Base-by-base conservation (phyloP, 2,888 invertebrate genomes). In the Acrocyrtus sp. region DNA sequence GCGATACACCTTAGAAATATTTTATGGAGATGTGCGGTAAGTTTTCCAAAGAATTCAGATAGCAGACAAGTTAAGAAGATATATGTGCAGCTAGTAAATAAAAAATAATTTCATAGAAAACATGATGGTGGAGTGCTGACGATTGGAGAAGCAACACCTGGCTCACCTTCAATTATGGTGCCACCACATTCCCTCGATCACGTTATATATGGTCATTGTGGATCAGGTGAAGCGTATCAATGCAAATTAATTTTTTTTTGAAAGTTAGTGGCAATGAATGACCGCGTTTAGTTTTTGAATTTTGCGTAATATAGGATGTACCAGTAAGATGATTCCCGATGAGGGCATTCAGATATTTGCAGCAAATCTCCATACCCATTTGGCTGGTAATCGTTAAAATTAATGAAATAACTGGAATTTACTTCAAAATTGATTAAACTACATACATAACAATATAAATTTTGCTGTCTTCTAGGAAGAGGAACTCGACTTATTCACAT, bases 181-280 rank as follows among this genome's bases (percentile, higher is more conserved):
- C 60, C 60, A 2, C 43, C 68, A 4, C 5, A 53, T 12, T 48
- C 50, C 0, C 17, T 50, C 1, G 21, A 21, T 19, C 58, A 57
- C 15, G 17, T 8, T 17, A 19, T 39, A 2, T 34, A 50, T n/a
- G 66, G 66, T 6, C 57, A 66, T 22, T 66, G 66, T 27, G 48
- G 27, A 27, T 4, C 60, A 43, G 29, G 34, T 12, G 17, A n/a
- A n/a, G n/a, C n/a, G n/a, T n/a, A n/a, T n/a, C n/a, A n/a, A 12
- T 12, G 12, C 41, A 39, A 39, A 39, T 39, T 39, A 8, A n/a
- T n/a, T n/a, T n/a, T n/a, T n/a, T n/a, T n/a, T n/a, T n/a, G n/a
- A n/a, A n/a, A n/a, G n/a, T n/a, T n/a, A n/a, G n/a, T n/a, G n/a
- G n/a, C n/a, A n/a, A n/a, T n/a, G n/a, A n/a, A n/a, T n/a, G n/a